Evolutionary conservation across 2,797 vertebrate genomes (phyloP), one percentile per base, ranked within the genome.

Genomic region (Microctenopoma steveboyesi): DNA sequence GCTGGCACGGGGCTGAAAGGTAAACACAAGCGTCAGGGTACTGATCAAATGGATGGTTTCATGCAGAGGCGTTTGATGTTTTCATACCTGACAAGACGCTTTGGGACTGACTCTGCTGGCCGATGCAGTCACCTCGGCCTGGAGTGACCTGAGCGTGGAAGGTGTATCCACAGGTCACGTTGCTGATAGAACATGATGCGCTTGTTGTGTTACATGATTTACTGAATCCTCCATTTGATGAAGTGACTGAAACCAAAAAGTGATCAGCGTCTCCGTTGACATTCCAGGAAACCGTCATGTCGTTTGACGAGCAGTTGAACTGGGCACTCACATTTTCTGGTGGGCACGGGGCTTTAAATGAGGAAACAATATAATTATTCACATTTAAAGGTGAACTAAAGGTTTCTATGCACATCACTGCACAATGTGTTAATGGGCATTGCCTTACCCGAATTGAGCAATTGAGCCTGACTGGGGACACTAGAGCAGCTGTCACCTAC

Each of bases 1-100:
- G 94, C 66, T 72, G 74, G 62, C 93, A 94, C 2, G 93, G 94
- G 64, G 87, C 94, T 95, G 42, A 12, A 57, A 61, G 67, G 49
- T n/a, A 76, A 18, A 77, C 14, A 54, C 2, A 4, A 42, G 18
- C 7, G 45, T 33, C 47, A 33, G 52, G 22, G 40, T 4, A 0
- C n/a, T 39, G 57, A 37, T 4, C 12, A 15, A 7, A 30, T 14
- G n/a, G 46, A 59, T 4, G 12, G 27, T 16, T 69, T 52, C 9
- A 11, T 42, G 46, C 3, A 13, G 35, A 1, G 30, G 7, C 0
- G 30, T 18, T n/a, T 35, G 2, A 28, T 2, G 45, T 47, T 42
- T 27, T 51, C 49, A 2, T 73, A 92, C 91, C 92, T 85, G 92
- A 78, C 54, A 50, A 8, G 66, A 88, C 28, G 40, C 11, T 76